Evolutionary conservation across 1,140 invertebrate genomes (phyloP).

Genomic region (Olivierus martensii): DNA sequence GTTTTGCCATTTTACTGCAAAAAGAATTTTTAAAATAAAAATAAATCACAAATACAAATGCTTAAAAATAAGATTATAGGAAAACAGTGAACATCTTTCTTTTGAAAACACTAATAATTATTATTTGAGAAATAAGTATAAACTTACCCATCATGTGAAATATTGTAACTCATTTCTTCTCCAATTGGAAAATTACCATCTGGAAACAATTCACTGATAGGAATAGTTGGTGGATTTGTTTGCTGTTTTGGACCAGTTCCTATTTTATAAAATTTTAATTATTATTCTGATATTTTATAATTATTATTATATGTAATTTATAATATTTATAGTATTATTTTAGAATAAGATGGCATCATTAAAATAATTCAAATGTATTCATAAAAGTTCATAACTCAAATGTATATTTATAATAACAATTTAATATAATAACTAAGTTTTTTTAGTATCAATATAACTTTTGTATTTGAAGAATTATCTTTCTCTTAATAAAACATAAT

Average conservation of each 20-base stretch:
- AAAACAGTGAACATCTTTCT: no score
- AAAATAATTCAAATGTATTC: no score
- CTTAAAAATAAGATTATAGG: no score
- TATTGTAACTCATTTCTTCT: conserved; percentile 33
- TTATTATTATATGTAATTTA: not conserved
- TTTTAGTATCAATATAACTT: no score
- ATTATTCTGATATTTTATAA: not conserved
- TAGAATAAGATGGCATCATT: not conserved
- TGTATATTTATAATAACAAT: no score
- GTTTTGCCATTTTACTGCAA: conserved; percentile 59
- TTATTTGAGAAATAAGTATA: not conserved
- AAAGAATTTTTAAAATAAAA: not conserved
- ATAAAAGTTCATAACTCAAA: no score
- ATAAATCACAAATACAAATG: no score
- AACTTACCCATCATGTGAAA: conserved; percentile 26
- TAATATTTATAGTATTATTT: not conserved
- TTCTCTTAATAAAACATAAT: no score
- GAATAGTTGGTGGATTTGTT: conserved; percentile 70
- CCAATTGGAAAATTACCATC: conserved; percentile 49
- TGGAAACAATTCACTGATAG: conserved; percentile 69
- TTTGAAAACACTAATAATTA: no score
- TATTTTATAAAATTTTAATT: conserved; percentile 23
- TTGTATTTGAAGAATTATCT: no score
- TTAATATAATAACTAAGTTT: no score
- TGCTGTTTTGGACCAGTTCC: conserved; percentile 42